Evolutionary conservation across 2,797 vertebrate species (phyloP), one percentile per base, ranked within the genome.

Genomic region (Pterois miles): DNA sequence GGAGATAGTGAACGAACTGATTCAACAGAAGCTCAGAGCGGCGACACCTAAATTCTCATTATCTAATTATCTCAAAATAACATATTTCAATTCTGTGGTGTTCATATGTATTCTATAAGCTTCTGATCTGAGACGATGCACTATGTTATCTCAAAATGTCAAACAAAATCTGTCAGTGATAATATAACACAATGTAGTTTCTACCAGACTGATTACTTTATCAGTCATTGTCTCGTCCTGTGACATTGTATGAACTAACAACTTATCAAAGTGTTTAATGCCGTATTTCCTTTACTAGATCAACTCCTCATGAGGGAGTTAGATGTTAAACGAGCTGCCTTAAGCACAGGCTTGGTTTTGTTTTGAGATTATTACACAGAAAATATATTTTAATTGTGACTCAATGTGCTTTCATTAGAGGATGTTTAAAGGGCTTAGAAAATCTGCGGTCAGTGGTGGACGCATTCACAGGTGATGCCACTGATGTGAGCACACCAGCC

Each of bases 1-100:
- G 8, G 16, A 80, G 60, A 79, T 65, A 46, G 43, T 74, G 54
- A 75, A 79, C 73, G n/a, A 67, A 36, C 16, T 54, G 63, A 59
- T 65, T 82, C 9, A 36, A 71, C 7, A 59, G 25, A 71, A 53
- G 57, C 57, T 66, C 53, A 62, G 52, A 50, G 64, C 3, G 0
- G 43, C 2, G 18, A 75, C 3, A 13, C 43, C 58, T 70, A 65
- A 29, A 76, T 78, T 82, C 23, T 71, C 8, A 82, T 82, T 56
- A 84, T 69, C 75, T 5, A 4, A 50, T 14, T 16, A 62, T 53
- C n/a, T 48, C n/a, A 52, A 74, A 78, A 33, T 53, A 46, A 65
- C 38, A 75, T 14, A 33, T 53, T 62, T 27, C 1, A 40, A 14
- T 65, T 58, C 16, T 31, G 22, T 31, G 13, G n/a, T 9, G 6